Conservation (phyloP, 1,140 invertebrate genomes). For the Dolichoris vasculosae region DNA sequence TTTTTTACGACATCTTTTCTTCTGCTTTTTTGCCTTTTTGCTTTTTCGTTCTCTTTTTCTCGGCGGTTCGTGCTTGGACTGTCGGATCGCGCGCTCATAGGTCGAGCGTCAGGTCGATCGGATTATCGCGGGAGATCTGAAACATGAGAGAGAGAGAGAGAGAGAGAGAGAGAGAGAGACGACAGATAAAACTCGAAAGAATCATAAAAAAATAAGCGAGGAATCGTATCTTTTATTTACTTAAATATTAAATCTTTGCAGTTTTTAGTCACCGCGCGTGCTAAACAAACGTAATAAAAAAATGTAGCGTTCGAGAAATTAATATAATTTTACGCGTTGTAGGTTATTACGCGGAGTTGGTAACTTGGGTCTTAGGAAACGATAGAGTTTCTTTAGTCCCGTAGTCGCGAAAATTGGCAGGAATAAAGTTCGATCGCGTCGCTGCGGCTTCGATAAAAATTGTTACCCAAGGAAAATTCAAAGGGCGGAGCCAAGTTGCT, state of each 20-base stretch:
- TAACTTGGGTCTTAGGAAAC: neutral
- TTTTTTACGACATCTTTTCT: constrained; percentile 66
- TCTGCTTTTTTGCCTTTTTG: constrained; percentile 29
- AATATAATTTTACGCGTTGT: neutral
- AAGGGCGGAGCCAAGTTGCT: neutral
- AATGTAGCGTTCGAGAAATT: neutral
- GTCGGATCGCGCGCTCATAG: constrained; percentile 53
- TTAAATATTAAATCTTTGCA: constrained; percentile 17
- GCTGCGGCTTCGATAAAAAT: neutral
- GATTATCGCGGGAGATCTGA: constrained; percentile 51
- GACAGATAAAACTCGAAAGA: constrained; percentile 36
- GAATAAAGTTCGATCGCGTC: neutral
- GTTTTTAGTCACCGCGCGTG: neutral
- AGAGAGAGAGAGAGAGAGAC: neutral
- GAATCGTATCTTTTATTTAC: constrained; percentile 18
- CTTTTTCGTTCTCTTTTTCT: neutral
- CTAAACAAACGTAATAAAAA: neutral
- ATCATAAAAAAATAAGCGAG: constrained; percentile 24
- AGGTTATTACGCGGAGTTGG: neutral
- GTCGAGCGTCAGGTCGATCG: constrained; percentile 47
- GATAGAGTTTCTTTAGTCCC: too few species aligned
- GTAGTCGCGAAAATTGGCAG: too few species aligned
- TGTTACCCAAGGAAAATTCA: neutral
- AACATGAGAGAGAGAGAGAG: constrained; percentile 29
- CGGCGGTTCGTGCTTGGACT: constrained; percentile 54